Conservation (phyloP, 2,113 vertebrate genomes). For the Varanus komodoensis region DNA sequence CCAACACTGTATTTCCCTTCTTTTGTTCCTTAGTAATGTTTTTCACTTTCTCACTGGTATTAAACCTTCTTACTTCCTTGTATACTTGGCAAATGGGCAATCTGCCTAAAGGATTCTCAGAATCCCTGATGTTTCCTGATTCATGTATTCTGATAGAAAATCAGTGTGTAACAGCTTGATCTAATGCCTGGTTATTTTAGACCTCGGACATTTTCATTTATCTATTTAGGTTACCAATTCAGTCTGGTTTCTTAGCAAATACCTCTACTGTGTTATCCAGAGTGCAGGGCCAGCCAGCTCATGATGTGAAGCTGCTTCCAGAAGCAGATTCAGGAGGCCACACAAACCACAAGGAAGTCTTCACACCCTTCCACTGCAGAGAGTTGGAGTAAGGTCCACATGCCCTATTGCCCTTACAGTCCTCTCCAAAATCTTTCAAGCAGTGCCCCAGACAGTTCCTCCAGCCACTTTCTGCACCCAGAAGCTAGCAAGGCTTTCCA, state of each 20-base stretch:
- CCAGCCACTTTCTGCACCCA: too few species aligned
- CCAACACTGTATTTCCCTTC: background rate
- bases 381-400: too few species aligned
- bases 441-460: too few species aligned
- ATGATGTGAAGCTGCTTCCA: too few species aligned
- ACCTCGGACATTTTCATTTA: background rate
- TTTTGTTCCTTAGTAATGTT: background rate
- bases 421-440: too few species aligned
- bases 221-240: background rate
- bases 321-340: too few species aligned
- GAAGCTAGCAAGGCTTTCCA: too few species aligned
- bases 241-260: background rate
- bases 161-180: background rate
- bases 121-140: background rate
- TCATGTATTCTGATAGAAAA: background rate
- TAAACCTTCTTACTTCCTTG: background rate
- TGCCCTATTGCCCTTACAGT: too few species aligned
- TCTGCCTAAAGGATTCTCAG: background rate
- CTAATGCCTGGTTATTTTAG: background rate
- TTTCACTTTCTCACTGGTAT: background rate
- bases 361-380: too few species aligned
- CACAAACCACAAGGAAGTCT: too few species aligned
- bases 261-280: background rate
- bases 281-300: background rate
- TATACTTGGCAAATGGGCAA: background rate